A percentile compares a stretch with the other conserved stretches of the same genome.
Evolutionary conservation across 53 echinoderm and acorn worm species (phyloP).

Genomic region (Glandiceps talaboti): DNA sequence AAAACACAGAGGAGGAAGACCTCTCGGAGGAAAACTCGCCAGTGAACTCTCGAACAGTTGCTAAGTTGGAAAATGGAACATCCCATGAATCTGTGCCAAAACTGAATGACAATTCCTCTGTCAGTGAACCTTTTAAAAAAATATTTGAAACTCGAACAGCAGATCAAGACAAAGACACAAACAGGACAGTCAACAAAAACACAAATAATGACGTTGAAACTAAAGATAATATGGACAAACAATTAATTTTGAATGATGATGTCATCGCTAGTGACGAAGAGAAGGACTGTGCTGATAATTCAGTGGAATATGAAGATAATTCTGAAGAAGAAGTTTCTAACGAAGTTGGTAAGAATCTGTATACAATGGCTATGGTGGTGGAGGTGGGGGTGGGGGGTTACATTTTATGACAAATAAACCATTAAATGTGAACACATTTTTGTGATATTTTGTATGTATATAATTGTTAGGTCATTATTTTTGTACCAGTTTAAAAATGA

Average conservation of each 20-base stretch:
- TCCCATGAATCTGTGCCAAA: not conserved
- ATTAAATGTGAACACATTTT: too few relatives aligned
- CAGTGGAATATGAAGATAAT: conserved; percentile 9
- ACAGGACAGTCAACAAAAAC: not conserved
- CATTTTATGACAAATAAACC: too few relatives aligned
- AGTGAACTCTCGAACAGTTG: too few relatives aligned
- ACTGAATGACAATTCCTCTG: too few relatives aligned
- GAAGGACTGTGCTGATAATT: conserved; percentile 1
- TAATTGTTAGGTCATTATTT: too few relatives aligned
- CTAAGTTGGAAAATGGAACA: not conserved
- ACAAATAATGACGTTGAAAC: not conserved
- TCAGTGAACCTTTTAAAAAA: not conserved
- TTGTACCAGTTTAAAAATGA: too few relatives aligned
- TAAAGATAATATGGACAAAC: conserved; percentile 7
- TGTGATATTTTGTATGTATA: too few relatives aligned
- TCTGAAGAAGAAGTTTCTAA: conserved; percentile 10
- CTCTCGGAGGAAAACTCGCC: too few relatives aligned
- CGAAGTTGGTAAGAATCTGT: conserved; percentile 35
- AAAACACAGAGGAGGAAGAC: not conserved
- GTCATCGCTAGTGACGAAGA: not conserved
- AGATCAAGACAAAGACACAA: not conserved
- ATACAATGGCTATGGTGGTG: too few relatives aligned
- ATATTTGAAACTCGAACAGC: not conserved
- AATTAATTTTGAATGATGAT: conserved; percentile 8
- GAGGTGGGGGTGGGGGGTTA: too few relatives aligned